A percentile compares a stretch with the other conserved stretches of the same genome.
These are phyloP conservation scores for Amblyjoppa proteus DNA, from an alignment of 2,888 invertebrate genomes.

Conservation along the genomic window DNA sequence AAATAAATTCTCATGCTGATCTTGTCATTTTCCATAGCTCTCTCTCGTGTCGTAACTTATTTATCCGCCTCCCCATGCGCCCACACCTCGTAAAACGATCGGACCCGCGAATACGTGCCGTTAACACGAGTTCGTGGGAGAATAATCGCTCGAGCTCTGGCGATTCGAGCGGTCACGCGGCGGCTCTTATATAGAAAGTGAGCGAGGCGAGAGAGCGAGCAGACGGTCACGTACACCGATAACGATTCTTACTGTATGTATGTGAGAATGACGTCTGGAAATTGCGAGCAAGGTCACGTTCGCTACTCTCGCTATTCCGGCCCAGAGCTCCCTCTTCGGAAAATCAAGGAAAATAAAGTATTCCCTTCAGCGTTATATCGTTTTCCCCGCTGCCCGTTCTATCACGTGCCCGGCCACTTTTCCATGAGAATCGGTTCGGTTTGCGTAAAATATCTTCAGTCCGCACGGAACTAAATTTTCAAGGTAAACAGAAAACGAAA, in stretches of 20 bases:
- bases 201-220: slow-evolving; percentile 1
- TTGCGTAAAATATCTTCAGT: background rate
- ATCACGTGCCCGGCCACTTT: background rate
- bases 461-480: background rate
- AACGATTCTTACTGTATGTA: slow-evolving; percentile 23
- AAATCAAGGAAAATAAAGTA: slow-evolving; percentile 7
- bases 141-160: slow-evolving; percentile 47
- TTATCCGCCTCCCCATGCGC: background rate
- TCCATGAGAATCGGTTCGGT: background rate
- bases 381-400: background rate
- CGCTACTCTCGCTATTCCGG: slow-evolving; percentile 49
- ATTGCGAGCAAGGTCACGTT: slow-evolving; percentile 74
- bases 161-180: slow-evolving; percentile 50
- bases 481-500: background rate
- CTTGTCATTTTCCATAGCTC: background rate
- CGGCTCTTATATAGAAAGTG: slow-evolving; percentile 45
- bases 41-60: background rate
- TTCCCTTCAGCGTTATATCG: slow-evolving; percentile 16
- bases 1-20: slow-evolving; percentile 20
- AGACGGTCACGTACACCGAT: slow-evolving; percentile 46
- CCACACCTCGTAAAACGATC: slow-evolving; percentile 27
- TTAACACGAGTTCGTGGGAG: slow-evolving; percentile 37
- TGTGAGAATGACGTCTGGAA: slow-evolving; percentile 62
- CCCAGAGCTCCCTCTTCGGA: slow-evolving; percentile 11
- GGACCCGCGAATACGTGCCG: slow-evolving; percentile 4